A percentile compares a stretch with the other conserved stretches of the same genome.
Evolutionary conservation across 2,113 vertebrate genomes (phyloP).

Genomic region (Lynx canadensis): DNA sequence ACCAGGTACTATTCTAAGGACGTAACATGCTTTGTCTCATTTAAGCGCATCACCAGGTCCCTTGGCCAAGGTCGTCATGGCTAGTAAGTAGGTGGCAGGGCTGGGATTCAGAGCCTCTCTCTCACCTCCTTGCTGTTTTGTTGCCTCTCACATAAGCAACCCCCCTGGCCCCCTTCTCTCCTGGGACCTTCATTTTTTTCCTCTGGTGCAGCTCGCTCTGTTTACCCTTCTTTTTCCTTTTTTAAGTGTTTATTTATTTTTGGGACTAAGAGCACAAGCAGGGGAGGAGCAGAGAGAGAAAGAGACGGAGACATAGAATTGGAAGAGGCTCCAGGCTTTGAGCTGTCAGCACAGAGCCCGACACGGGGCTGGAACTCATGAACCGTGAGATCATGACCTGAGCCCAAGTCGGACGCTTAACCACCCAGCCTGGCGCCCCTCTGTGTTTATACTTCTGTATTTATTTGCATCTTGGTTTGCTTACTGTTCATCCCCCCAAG

Average conservation of each 20-base stretch:
- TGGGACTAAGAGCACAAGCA: no score
- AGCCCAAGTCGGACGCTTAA: no score
- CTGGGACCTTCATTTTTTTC: background rate
- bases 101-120: background rate
- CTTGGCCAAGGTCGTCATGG: background rate
- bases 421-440: no score
- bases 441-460: background rate
- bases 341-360: no score
- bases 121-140: background rate
- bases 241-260: no score
- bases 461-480: background rate
- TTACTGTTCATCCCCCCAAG: background rate
- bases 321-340: no score
- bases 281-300: no score
- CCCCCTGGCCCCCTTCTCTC: accelerated
- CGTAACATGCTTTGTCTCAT: background rate
- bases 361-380: no score
- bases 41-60: background rate
- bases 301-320: no score
- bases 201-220: background rate
- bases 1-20: background rate
- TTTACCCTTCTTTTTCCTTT: no score
- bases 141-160: accelerated
- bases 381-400: no score
- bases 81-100: background rate